These are phyloP conservation scores for Antheraea yamamai DNA, from an alignment of 2,888 invertebrate genomes.

Conservation along the genomic window DNA sequence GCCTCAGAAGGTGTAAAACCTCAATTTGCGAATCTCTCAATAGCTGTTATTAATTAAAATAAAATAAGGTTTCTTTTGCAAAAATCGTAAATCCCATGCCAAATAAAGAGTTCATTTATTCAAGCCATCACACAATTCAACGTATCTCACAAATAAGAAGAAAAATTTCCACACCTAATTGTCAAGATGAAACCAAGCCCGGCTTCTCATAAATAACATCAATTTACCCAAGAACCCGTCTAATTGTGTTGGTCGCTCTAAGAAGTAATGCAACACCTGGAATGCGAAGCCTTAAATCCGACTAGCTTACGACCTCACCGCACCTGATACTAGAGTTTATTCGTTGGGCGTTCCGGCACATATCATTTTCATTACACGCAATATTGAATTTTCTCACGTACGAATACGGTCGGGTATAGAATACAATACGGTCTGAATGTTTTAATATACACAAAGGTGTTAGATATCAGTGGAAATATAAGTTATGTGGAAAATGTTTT, in stretches of 20 bases:
- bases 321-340: constrained; percentile 51
- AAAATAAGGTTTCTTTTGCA: neutral
- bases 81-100: neutral
- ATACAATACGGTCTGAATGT: neutral
- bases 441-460: neutral
- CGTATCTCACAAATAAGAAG: neutral
- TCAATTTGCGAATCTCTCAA: too few relatives aligned
- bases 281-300: constrained; percentile 52
- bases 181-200: constrained; percentile 20
- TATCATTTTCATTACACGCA: constrained; percentile 21
- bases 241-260: constrained; percentile 41
- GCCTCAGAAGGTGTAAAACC: too few relatives aligned
- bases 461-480: neutral
- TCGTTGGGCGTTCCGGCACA: constrained; percentile 29
- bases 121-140: neutral
- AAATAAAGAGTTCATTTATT: too few relatives aligned
- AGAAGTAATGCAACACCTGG: constrained; percentile 50
- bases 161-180: constrained; percentile 20
- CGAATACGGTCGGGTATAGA: constrained; percentile 1
- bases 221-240: constrained; percentile 34
- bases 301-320: constrained; percentile 46
- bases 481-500: neutral
- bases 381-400: constrained; percentile 28
- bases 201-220: constrained; percentile 37
- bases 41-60: neutral